phyloP scores from a whole-genome alignment of 2,113 vertebrate species.

The Stegastes partitus region DNA sequence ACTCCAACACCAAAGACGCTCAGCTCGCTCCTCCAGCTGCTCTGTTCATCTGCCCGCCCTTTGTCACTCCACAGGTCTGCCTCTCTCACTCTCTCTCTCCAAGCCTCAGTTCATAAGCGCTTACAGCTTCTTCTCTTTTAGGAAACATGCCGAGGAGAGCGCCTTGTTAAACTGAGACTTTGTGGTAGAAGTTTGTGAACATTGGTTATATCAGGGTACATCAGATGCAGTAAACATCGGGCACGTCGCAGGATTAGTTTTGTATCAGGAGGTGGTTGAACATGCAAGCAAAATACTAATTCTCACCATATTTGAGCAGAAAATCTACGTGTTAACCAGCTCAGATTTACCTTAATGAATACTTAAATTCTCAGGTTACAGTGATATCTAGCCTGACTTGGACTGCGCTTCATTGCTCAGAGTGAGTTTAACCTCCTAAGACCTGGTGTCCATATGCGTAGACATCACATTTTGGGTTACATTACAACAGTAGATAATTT shows the following conservation, averaged over 20 bases:
- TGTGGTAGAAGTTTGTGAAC: constrained; percentile 20
- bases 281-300: not conserved
- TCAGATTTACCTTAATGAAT: not conserved
- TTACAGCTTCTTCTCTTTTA: constrained; percentile 29
- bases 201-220: not conserved
- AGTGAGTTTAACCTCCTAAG: no score
- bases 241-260: not conserved
- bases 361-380: no score
- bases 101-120: constrained; percentile 23
- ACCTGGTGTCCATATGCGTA: no score
- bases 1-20: constrained; percentile 48
- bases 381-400: not conserved
- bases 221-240: not conserved
- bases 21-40: constrained; percentile 38
- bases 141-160: constrained; percentile 35
- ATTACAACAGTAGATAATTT: no score
- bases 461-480: no score
- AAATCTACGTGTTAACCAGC: no score
- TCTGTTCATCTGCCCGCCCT: constrained; percentile 47
- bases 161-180: constrained; percentile 7
- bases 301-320: not conserved
- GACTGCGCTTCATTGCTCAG: not conserved
- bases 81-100: constrained; percentile 23
- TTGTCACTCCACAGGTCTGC: constrained; percentile 42
- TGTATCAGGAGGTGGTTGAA: not conserved